phyloP scores from a whole-genome alignment of 2,113 vertebrate genomes.

The Madoqua kirkii region DNA sequence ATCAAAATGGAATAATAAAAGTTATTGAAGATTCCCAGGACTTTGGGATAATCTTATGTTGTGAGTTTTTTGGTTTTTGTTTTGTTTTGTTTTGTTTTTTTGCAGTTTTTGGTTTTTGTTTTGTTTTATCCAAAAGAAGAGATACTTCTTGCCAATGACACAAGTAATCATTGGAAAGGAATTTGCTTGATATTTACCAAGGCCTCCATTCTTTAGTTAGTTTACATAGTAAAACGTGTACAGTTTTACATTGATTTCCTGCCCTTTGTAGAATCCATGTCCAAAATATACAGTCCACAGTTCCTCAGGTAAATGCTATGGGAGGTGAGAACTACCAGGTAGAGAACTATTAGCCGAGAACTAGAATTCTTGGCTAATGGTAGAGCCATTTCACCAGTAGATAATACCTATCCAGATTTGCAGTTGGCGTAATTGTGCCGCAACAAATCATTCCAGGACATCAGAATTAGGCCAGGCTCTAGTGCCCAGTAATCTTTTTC shows the following conservation, averaged over 20 bases:
- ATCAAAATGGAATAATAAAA: constrained; percentile 47
- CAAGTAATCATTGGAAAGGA: background rate
- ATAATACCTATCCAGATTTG: background rate
- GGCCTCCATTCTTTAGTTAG: background rate
- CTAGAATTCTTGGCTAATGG: background rate
- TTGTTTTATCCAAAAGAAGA: constrained; percentile 14
- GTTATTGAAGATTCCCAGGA: constrained; percentile 32
- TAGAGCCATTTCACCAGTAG: background rate
- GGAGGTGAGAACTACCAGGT: background rate
- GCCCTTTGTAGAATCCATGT: background rate
- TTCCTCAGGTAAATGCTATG: background rate
- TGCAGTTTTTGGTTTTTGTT: background rate
- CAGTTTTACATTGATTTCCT: background rate
- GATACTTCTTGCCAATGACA: background rate
- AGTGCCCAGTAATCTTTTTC: background rate
- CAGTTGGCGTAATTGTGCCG: background rate
- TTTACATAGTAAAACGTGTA: background rate
- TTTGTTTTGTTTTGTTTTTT: background rate
- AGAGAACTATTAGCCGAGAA: too few species aligned
- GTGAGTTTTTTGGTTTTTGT: background rate
- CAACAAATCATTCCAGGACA: background rate
- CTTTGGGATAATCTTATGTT: constrained; percentile 38
- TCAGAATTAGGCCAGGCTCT: background rate
- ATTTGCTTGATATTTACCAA: constrained; percentile 35
- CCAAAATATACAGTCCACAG: background rate